Evolutionary conservation across 2,113 vertebrate genomes (phyloP), one percentile per base, ranked within the genome.

Genomic region (Sardina pilchardus): DNA sequence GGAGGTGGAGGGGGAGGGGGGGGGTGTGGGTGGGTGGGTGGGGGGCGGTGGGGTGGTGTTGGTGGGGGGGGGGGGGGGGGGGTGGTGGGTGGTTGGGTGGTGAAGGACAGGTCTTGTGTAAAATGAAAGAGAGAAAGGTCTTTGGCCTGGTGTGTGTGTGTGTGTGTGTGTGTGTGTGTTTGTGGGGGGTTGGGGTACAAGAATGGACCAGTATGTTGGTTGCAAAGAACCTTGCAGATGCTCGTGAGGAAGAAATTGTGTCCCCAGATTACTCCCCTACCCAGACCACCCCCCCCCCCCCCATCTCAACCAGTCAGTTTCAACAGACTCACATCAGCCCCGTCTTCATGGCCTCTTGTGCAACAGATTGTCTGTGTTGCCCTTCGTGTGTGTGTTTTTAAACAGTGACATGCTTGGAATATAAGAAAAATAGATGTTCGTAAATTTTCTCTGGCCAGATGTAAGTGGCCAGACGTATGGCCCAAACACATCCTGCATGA

Each of bases 31-130:
- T 26, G 59, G n/a, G 8, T 6, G 59, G n/a, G 59, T 7, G 21
- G 0, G 59, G 26, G 4, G 59, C 26, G 59, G 26, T 6, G 59
- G 6, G 24, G 59, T 26, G 59, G 6, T 26, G n/a, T n/a, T n/a
- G n/a, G 59, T 7, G 21, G 0, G 59, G 26, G 4, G 59, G 26
- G 59, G 26, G 1, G 59, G 6, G 59, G 1, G 59, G 24, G 8
- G 6, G 59, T n/a, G 24, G 16, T 17, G 16, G 50, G 4, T 17
- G 50, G 50, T 19, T 1, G 50, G 12, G 45, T 47, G 45, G 45
- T 59, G 3, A 59, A 24, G 53, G 53, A 59, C 14, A 24, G 53
- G 53, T 59, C 53, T 96, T 96, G 95, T 92, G 85, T 94, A 94
- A 96, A 96, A 92, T 93, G 39, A 10, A 39, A 34, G 42, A 34